A percentile compares a stretch with the other conserved stretches of the same genome.
Conservation (phyloP, 1,140 invertebrate genomes). For the Teleogryllus occipitalis region DNA sequence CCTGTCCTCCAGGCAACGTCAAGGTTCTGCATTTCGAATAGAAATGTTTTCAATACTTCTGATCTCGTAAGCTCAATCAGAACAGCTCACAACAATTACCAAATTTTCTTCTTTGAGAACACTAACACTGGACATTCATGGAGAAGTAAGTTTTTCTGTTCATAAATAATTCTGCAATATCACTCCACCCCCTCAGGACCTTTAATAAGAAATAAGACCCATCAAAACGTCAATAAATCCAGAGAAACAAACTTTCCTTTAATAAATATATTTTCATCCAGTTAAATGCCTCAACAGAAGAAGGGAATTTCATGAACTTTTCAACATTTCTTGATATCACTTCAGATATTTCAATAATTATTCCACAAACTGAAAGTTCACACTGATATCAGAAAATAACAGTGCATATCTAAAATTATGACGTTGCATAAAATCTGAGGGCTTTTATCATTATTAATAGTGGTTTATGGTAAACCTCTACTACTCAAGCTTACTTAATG, state of each 20-base stretch:
- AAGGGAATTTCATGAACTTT: slow-evolving; percentile 6
- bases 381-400: neutral
- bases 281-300: too few species aligned
- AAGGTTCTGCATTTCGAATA: neutral
- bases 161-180: neutral
- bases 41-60: neutral
- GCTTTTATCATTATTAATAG: too few species aligned
- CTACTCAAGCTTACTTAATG: too few species aligned
- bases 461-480: too few species aligned
- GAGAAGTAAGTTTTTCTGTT: neutral
- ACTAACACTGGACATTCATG: neutral
- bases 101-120: too few species aligned
- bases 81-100: too few species aligned
- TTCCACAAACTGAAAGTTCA: neutral
- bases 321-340: neutral
- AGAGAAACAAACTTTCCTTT: neutral
- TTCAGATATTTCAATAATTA: neutral
- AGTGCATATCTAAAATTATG: neutral
- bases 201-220: neutral
- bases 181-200: too few species aligned
- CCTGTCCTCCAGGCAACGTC: too few species aligned
- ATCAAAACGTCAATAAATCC: neutral
- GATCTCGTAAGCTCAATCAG: neutral
- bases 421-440: neutral
- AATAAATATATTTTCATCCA: too few species aligned